Percentiles rank a stretch among this genome's conserved stretches.
phyloP scores from a whole-genome alignment of 2,113 vertebrate genomes.

The Centropristis striata region DNA sequence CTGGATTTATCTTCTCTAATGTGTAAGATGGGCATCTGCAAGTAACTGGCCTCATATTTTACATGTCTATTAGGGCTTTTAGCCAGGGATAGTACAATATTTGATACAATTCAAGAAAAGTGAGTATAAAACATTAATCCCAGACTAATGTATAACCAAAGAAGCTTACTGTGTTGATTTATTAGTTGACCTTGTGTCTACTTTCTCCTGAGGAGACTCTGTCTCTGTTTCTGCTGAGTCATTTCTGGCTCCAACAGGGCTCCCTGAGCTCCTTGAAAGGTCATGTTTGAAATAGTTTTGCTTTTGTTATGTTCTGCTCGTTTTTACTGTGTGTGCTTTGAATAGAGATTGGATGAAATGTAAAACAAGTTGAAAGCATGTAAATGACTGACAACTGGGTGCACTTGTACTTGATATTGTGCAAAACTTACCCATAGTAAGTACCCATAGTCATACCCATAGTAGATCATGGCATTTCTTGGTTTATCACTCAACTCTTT shows the following conservation, averaged over 20 bases:
- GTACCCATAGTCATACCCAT: not conserved
- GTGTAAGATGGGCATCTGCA: too few species aligned
- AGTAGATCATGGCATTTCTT: not conserved
- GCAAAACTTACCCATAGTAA: too few species aligned
- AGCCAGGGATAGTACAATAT: not conserved
- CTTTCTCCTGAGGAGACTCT: not conserved
- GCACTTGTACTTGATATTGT: not conserved
- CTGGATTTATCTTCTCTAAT: too few species aligned
- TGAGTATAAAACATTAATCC: not conserved
- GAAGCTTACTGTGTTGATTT: not conserved
- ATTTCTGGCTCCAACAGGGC: not conserved
- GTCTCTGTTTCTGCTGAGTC: conserved; percentile 31
- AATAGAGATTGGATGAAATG: not conserved
- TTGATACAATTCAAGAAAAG: not conserved
- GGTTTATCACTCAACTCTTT: not conserved
- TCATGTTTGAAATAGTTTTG: not conserved
- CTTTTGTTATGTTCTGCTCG: not conserved
- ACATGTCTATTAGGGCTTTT: not conserved
- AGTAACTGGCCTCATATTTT: not conserved
- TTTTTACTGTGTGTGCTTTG: not conserved
- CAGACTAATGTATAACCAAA: not conserved
- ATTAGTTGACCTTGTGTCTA: not conserved
- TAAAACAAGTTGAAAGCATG: not conserved
- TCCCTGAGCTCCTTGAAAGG: conserved; percentile 1
- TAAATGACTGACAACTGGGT: not conserved